A percentile compares a stretch with the other conserved stretches of the same genome.
phyloP scores from a whole-genome alignment of 1,140 invertebrate genomes.

The Nasonia giraulti region DNA sequence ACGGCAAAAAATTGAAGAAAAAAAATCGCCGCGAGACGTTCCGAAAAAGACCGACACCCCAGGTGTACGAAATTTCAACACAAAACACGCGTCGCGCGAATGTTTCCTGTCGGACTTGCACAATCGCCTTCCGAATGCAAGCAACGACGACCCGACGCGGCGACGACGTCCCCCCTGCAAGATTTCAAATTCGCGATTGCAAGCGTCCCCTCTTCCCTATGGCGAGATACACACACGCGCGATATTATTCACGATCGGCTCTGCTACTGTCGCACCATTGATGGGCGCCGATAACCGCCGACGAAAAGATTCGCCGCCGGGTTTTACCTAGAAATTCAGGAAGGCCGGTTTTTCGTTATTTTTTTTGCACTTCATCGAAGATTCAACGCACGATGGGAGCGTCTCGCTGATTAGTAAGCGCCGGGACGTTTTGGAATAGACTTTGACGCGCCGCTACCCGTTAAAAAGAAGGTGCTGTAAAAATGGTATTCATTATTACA shows the following conservation, averaged over 20 bases:
- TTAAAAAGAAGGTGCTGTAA: too few species aligned
- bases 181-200: slow-evolving; percentile 30
- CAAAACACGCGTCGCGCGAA: slow-evolving; percentile 43
- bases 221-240: not conserved
- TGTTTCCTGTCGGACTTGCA: slow-evolving; percentile 30
- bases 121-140: slow-evolving; percentile 44
- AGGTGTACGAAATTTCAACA: slow-evolving; percentile 38
- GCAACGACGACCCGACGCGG: not conserved
- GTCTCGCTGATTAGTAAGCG: not conserved
- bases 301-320: not conserved
- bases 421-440: not conserved
- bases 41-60: not conserved
- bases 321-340: not conserved
- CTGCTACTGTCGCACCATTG: not conserved
- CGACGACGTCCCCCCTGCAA: slow-evolving; percentile 19
- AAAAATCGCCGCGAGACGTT: not conserved
- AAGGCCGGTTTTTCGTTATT: not conserved
- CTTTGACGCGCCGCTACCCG: not conserved
- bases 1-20: not conserved
- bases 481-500: too few species aligned
- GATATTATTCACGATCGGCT: slow-evolving; percentile 50
- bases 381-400: not conserved
- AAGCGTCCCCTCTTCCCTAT: slow-evolving; percentile 24
- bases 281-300: not conserved
- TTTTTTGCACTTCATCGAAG: not conserved